Percentiles rank a stretch among this genome's conserved stretches.
Evolutionary conservation across 2,888 invertebrate species (phyloP).

Genomic region (Phortica okadai): DNA sequence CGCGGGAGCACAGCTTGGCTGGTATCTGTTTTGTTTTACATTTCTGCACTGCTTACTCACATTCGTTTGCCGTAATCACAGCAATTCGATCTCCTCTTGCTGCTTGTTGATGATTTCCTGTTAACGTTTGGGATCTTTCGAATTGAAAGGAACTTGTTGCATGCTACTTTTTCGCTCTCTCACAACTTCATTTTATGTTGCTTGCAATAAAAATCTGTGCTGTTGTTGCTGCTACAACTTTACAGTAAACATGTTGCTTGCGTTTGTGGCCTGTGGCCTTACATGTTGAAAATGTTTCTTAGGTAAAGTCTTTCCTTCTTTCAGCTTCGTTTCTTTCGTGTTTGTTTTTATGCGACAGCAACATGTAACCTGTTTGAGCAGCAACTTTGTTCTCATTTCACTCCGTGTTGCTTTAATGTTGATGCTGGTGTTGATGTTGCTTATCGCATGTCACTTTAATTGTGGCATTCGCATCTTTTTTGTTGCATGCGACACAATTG

Average conservation of each 20-base stretch:
- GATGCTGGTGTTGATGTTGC: neutral
- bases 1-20: constrained; percentile 16
- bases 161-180: constrained; percentile 48
- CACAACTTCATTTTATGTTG: constrained; percentile 4
- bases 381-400: neutral
- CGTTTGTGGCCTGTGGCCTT: neutral
- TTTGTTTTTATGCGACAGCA: neutral
- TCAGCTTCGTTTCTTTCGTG: neutral
- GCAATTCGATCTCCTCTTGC: constrained; percentile 53
- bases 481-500: constrained; percentile 25
- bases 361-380: constrained; percentile 19
- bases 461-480: neutral
- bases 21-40: neutral
- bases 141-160: constrained; percentile 70
- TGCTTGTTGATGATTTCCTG: constrained; percentile 71
- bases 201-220: constrained; percentile 20
- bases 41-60: constrained; percentile 6
- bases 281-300: neutral
- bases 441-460: constrained; percentile 19
- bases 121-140: constrained; percentile 67
- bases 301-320: neutral
- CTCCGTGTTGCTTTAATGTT: neutral
- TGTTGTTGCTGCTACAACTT: neutral
- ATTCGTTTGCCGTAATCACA: neutral
- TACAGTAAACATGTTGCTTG: constrained; percentile 14